Base-by-base conservation (phyloP, 2,888 invertebrate species). In the Agrotis puta region DNA sequence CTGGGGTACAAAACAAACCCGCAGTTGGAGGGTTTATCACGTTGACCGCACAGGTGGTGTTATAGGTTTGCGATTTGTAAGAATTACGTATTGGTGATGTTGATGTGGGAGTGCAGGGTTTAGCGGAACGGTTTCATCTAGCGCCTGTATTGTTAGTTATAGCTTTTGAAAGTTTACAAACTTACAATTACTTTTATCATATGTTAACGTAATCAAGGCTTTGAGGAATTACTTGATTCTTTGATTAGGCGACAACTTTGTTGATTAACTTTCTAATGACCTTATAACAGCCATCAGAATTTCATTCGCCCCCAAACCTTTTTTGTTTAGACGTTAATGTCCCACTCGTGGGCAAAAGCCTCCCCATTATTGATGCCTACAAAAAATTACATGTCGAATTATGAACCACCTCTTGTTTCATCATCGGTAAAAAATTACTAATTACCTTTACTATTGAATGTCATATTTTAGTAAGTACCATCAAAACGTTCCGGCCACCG, bases 1-100 rank as follows among this genome's bases (percentile, higher is more conserved):
- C 92, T 77, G 77, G 88, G 89, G 90, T 88, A 85, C 92, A 90
- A 91, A 93, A 93, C 93, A 93, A 92, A 92, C 93, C 92, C 89
- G 85, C 82, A 76, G 70, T 77, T 70, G 73, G 82, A 76, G 77
- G 80, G 81, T 83, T 85, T 81, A 87, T 87, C 85, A 81, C 87
- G 88, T 85, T 93, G 92, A 93, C 94, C 94, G 90, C 88, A 88
- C 92, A 94, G 92, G 92, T 92, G 91, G 43, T 79, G 79, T 83
- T 82, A 76, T 73, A 63, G 70, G 71, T 82, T 77, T 84, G 81
- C 86, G 86, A 88, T 87, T 89, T 86, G 83, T 85, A 84, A 84
- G 84, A 83, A 79, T 84, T 82, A 81, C 72, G 80, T 61, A 74
- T 68, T 62, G 70, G 43, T 20, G 3, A 24, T 59, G 73, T 78